Conservation (phyloP, 1,140 invertebrate genomes). For the Lepidurus packardi region DNA sequence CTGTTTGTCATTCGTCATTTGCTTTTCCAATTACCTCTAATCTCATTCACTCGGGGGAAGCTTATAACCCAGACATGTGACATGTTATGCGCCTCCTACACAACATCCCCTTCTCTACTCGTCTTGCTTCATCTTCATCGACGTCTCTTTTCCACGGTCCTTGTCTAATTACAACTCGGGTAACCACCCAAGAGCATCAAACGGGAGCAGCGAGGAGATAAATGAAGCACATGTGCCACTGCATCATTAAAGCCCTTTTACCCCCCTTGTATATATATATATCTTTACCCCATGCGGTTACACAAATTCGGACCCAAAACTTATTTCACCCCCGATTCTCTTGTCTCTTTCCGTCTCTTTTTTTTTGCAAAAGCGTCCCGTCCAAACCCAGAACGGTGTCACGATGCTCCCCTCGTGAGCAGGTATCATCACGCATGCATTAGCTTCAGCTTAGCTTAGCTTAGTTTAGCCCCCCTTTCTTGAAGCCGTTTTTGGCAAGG, state of each 20-base stretch:
- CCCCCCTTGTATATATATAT: not conserved
- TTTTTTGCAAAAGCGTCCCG: not conserved
- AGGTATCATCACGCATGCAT: not conserved
- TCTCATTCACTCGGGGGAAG: slow-evolving; percentile 17
- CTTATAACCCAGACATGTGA: slow-evolving; percentile 8
- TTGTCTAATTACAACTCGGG: not conserved
- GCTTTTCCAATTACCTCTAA: slow-evolving; percentile 22
- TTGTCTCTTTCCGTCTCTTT: not conserved
- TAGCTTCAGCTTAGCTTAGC: not conserved
- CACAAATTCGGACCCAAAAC: not conserved
- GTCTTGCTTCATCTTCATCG: slow-evolving; percentile 6
- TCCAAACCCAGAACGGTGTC: not conserved
- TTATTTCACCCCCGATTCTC: not conserved
- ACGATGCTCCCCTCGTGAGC: not conserved
- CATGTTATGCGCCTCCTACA: slow-evolving; percentile 16
- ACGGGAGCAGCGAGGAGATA: slow-evolving; percentile 1
- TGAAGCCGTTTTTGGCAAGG: slow-evolving; percentile 6
- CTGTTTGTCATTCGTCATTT: slow-evolving; percentile 22
- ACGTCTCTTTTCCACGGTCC: slow-evolving; percentile 1
- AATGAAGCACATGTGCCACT: slow-evolving; percentile 9
- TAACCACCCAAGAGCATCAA: not conserved
- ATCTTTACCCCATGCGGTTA: not conserved
- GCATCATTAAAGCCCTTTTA: not conserved
- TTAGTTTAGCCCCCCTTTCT: not conserved
- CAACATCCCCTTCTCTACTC: not conserved